Conservation (phyloP, 2,888 invertebrate species). For the Steinernema scapterisci region DNA sequence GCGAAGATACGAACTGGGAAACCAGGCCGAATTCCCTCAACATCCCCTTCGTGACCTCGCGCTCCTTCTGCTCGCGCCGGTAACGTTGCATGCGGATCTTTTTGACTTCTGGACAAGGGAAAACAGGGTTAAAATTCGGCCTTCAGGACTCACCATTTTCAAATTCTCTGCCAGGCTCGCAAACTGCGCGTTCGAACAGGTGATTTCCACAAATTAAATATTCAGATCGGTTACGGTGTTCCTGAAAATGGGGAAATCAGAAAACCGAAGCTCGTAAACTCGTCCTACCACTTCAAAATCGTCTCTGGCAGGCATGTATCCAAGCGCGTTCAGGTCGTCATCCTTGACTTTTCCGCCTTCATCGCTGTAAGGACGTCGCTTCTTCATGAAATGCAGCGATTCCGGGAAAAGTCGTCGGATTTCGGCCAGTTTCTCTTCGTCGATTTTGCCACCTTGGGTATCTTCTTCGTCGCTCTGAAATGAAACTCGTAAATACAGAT, state of each 20-base stretch:
- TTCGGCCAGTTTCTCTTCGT: neutral
- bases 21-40: slow-evolving; percentile 10
- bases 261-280: neutral
- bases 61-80: slow-evolving; percentile 20
- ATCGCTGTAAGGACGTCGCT: slow-evolving; percentile 13
- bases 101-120: neutral
- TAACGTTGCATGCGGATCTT: slow-evolving; percentile 9
- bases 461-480: neutral
- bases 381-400: slow-evolving; percentile 16
- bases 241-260: neutral
- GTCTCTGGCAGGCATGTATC: slow-evolving; percentile 15
- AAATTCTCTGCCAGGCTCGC: neutral
- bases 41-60: slow-evolving; percentile 6
- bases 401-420: neutral
- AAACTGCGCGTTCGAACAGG: slow-evolving; percentile 19
- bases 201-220: neutral
- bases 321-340: slow-evolving; percentile 20
- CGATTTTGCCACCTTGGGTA: neutral
- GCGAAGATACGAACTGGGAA: neutral
- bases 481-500: neutral
- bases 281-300: slow-evolving; percentile 15
- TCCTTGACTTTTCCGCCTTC: slow-evolving; percentile 10
- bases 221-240: slow-evolving; percentile 2
- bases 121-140: no score
- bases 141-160: neutral